Evolutionary conservation across 2,113 vertebrate genomes (phyloP), one percentile per base, ranked within the genome.

Genomic region (Lepus timidus): DNA sequence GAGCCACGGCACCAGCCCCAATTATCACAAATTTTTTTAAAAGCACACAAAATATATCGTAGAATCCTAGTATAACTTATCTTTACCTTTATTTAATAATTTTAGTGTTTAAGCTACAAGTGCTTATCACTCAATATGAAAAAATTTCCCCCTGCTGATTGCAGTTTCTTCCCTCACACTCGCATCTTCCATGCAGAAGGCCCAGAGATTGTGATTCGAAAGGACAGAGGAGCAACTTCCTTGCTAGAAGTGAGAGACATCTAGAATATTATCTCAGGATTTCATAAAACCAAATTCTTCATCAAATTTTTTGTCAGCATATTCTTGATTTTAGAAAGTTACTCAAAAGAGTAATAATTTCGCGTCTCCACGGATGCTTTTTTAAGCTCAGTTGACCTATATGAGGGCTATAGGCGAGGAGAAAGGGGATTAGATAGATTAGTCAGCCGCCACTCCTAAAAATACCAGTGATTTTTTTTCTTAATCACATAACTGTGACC

Each of bases 371-470:
- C 90, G 94, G 80, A 95, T 95, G 73, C 25, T 96, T 97, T 96
- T 90, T 97, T 96, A 95, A 95, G 65, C 67, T 97, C 94, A 93
- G 95, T 85, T 96, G 94, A 97, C 97, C 97, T 98, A 82, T 97
- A 95, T 89, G 87, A 82, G 67, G 75, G 70, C 96, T 94, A 84
- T 36, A 90, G 65, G 79, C 19, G 1, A 83, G 88, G 82, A 75
- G 58, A 55, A 81, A 73, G 19, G 91, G 90, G 96, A 96, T 96
- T 97, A 97, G 92, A 39, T 95, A 96, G 93, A 96, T 97, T 97
- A 94, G 94, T 97, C 89, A 89, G 90, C 65, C 9, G 1, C 70
- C 87, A 97, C 90, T 96, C 93, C 96, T 97, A 97, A 97, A 98
- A 98, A 97, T 97, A 97, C 20, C 95, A 62, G 91, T 88, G 86